Conservation (phyloP, 2,797 vertebrate genomes). For the Gouania willdenowi region DNA sequence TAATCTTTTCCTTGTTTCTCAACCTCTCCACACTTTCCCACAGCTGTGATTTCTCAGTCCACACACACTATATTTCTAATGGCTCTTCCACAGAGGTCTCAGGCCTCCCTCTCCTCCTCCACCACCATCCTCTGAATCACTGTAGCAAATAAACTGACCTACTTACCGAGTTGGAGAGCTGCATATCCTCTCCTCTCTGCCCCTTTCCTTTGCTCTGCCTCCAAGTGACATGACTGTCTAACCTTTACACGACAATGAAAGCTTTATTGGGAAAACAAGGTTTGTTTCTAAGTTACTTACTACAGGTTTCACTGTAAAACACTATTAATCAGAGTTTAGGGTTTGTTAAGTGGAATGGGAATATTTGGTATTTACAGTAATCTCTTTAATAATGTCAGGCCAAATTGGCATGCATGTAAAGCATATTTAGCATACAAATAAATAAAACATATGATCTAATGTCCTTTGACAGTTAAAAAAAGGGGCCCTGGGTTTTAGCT, state of each 20-base stretch:
- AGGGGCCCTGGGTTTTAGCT: no score
- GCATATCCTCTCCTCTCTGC: slow-evolving; percentile 37
- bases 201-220: slow-evolving; percentile 29
- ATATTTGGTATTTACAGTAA: no score
- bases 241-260: slow-evolving; percentile 24
- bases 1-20: background rate
- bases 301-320: no score
- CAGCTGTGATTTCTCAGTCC: slow-evolving; percentile 26
- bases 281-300: no score
- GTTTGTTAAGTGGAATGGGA: no score
- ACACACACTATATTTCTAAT: slow-evolving; percentile 25
- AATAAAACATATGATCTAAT: no score
- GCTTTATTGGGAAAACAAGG: background rate
- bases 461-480: no score
- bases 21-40: slow-evolving; percentile 3
- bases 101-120: slow-evolving; percentile 29
- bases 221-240: slow-evolving; percentile 44
- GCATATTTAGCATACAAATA: no score
- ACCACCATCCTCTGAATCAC: slow-evolving; percentile 59
- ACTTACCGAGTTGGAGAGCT: slow-evolving; percentile 68
- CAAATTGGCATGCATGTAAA: no score
- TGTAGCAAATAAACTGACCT: slow-evolving; percentile 78
- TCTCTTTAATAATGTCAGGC: no score
- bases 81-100: slow-evolving; percentile 38
- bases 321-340: no score